phyloP scores from a whole-genome alignment of 2,888 invertebrate species.

The Argyresthia albistria region DNA sequence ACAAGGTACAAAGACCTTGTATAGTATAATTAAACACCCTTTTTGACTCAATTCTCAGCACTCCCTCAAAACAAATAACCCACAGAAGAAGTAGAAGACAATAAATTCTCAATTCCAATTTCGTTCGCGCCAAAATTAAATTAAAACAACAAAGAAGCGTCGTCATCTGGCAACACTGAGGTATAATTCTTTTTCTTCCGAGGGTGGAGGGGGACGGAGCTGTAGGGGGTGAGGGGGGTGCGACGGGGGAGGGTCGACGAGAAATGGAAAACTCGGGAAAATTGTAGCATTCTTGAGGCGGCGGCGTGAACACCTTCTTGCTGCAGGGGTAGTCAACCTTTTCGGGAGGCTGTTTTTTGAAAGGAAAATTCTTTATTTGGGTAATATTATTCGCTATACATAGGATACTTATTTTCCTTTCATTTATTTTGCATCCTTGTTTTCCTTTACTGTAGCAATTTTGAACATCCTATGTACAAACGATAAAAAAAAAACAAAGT shows the following conservation, averaged over 20 bases:
- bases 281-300: conserved; percentile 74
- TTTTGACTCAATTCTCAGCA: too few species aligned
- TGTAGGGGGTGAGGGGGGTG: conserved; percentile 9
- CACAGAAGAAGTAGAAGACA: neutral
- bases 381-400: too few species aligned
- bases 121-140: neutral
- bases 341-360: conserved; percentile 9
- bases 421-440: too few species aligned
- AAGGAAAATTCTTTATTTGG: too few species aligned
- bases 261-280: conserved; percentile 73
- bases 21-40: too few species aligned
- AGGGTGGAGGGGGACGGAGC: neutral
- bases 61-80: neutral
- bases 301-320: conserved; percentile 65
- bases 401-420: too few species aligned
- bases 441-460: too few species aligned
- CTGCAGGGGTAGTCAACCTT: conserved; percentile 30
- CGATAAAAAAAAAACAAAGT: too few species aligned
- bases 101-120: too few species aligned
- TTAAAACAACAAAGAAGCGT: conserved; percentile 6
- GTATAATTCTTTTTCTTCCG: conserved; percentile 51
- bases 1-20: too few species aligned
- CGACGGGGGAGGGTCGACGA: conserved; percentile 43
- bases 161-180: conserved; percentile 45
- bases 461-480: too few species aligned